phyloP scores from a whole-genome alignment of 2,888 invertebrate genomes.

The Drosophila multiciliata region DNA sequence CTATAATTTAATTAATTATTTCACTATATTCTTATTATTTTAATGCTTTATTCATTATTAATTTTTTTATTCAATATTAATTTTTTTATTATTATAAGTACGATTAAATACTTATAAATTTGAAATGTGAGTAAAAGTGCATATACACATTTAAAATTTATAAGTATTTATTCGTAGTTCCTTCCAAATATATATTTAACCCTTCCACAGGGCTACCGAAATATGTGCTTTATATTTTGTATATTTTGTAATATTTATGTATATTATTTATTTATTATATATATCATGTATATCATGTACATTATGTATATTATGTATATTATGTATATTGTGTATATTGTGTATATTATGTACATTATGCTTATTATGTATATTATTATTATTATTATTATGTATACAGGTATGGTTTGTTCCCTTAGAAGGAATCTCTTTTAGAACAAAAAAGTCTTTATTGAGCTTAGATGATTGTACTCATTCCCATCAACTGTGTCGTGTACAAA shows the following conservation, averaged over 20 bases:
- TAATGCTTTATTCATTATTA: neutral
- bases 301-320: too few species aligned
- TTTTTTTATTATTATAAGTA: neutral
- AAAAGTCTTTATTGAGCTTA: neutral
- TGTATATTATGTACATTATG: too few species aligned
- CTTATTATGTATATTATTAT: too few species aligned
- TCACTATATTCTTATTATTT: neutral
- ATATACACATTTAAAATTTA: neutral
- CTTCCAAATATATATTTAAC: neutral
- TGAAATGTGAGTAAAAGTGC: too few species aligned
- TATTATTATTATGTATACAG: neutral
- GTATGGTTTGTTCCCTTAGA: neutral
- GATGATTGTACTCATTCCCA: constrained; percentile 3
- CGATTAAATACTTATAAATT: too few species aligned
- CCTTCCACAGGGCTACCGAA: neutral
- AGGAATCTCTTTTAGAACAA: too few species aligned
- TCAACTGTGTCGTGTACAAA: neutral
- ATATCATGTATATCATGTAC: too few species aligned
- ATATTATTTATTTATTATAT: too few species aligned
- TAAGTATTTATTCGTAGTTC: neutral
- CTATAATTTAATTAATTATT: neutral
- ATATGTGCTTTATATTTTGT: neutral
- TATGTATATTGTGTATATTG: too few species aligned
- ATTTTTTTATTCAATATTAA: neutral
- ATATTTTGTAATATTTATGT: too few species aligned